phyloP scores from a whole-genome alignment of 2,888 invertebrate genomes.

The Linyphia triangularis region DNA sequence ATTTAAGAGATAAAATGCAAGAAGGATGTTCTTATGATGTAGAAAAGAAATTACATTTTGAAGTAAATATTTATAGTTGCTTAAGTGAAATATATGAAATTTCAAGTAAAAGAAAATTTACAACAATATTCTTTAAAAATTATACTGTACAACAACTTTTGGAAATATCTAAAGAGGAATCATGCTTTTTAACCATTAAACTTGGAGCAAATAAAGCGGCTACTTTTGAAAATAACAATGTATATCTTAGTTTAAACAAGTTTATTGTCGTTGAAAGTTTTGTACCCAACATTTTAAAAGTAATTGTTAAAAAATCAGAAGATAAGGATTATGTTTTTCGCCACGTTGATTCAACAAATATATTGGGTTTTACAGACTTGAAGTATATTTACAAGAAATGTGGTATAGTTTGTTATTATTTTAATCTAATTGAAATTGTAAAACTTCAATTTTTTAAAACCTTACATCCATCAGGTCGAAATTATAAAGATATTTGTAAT shows the following conservation, averaged over 20 bases:
- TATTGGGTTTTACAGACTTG: slow-evolving; percentile 20
- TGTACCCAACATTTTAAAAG: neutral
- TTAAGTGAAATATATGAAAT: slow-evolving; percentile 31
- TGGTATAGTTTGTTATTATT: neutral
- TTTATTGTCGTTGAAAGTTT: slow-evolving; percentile 24
- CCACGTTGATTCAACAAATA: slow-evolving; percentile 15
- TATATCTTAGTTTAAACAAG: slow-evolving; percentile 19
- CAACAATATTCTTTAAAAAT: slow-evolving; percentile 27
- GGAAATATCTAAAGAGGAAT: neutral
- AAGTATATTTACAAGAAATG: slow-evolving; percentile 16
- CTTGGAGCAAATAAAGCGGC: slow-evolving; percentile 8
- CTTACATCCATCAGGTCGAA: neutral
- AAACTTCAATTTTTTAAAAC: slow-evolving; percentile 43
- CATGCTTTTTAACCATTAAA: slow-evolving; percentile 21
- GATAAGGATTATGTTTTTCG: slow-evolving; percentile 29
- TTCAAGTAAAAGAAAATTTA: slow-evolving; percentile 28
- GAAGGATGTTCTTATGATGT: neutral
- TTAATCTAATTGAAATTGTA: neutral
- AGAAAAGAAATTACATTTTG: slow-evolving; percentile 29
- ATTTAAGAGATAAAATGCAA: slow-evolving; percentile 21
- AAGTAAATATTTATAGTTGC: slow-evolving; percentile 13
- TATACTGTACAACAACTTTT: neutral
- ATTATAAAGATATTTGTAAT: slow-evolving; percentile 10
- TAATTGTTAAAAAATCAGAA: slow-evolving; percentile 1
- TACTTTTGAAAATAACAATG: neutral